Evolutionary conservation across 2,113 vertebrate genomes (phyloP).

Genomic region (Boulengeromyrus knoepffleri): DNA sequence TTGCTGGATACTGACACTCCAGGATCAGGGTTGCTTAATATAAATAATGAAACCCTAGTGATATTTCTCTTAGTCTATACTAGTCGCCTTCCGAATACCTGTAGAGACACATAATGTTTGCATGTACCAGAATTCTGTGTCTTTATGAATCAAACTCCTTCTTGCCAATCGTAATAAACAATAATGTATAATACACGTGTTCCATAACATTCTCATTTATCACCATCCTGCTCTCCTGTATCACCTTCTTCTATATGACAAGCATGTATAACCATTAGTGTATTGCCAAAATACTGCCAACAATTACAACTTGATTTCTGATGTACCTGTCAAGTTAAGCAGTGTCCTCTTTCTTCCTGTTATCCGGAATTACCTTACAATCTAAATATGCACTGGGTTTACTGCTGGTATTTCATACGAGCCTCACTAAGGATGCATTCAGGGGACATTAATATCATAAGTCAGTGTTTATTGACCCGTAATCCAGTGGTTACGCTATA

Average conservation of each 20-base stretch:
- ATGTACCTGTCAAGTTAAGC: not conserved
- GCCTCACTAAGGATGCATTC: not conserved
- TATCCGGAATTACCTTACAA: not conserved
- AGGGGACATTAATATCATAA: not conserved
- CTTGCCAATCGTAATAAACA: not conserved
- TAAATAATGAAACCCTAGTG: not conserved
- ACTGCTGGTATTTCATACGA: not conserved
- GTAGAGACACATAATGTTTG: not conserved
- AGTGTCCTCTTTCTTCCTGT: not conserved
- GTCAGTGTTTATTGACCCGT: not conserved
- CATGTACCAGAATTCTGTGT: not conserved
- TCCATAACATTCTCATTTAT: not conserved
- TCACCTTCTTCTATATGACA: not conserved
- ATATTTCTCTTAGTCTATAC: not conserved
- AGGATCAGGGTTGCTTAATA: not conserved
- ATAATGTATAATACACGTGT: not conserved
- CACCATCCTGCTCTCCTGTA: not conserved
- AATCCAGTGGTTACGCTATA: not conserved
- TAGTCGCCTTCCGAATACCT: not conserved
- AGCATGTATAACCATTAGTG: not conserved
- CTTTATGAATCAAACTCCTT: not conserved
- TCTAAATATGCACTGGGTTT: not conserved
- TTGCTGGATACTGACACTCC: not conserved
- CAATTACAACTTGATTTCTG: not conserved
- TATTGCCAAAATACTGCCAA: not conserved